Base-by-base conservation (phyloP, 2,888 invertebrate species). In the Boloria selene region DNA sequence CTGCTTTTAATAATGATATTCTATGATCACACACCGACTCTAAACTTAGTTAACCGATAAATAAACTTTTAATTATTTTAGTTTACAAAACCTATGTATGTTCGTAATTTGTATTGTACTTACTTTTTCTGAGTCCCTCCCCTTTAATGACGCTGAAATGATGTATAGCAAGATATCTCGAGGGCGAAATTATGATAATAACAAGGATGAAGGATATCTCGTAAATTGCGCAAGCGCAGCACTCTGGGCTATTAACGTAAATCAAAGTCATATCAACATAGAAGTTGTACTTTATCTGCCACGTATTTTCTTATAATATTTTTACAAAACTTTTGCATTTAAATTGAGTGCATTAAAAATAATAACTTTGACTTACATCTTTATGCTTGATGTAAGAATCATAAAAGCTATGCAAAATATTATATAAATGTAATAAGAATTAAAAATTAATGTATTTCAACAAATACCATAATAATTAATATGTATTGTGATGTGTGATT, bases 121-220 rank as follows among this genome's bases (percentile, higher is more conserved):
- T 16, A 10, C 18, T 50, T 50, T 50, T 50, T 18, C 49, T 18
- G 3, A 53, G 7, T 13, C 31, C 5, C 3, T 53, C 14, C 26
- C 4, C 54, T 54, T 1, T 54, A 54, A 54, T 54, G 42, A 38
- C n/a, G 31, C 31, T 38, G 17, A 49, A 49, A 49, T 49, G 22
- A 22, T 22, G 22, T 49, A 49, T 49, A 49, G 47, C 4, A n/a
- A 49, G 47, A 49, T 49, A 49, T 49, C 54, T 54, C 17, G 45
- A 45, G 45, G 26, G 56, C 45, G 22, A 56, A 26, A 45, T 31
- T 62, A 62, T 16, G 31, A 16, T 61, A 51, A 55, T 55, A 18
- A 54, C 18, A 16, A 54, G 47, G 44, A 26, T 47, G 54, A 16
- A 54, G 47, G 44, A 26, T 47, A 62, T 45, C 38, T 17, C 31